Evolutionary conservation across 2,797 vertebrate genomes (phyloP), one percentile per base, ranked within the genome.

Genomic region (Bufotes viridis): DNA sequence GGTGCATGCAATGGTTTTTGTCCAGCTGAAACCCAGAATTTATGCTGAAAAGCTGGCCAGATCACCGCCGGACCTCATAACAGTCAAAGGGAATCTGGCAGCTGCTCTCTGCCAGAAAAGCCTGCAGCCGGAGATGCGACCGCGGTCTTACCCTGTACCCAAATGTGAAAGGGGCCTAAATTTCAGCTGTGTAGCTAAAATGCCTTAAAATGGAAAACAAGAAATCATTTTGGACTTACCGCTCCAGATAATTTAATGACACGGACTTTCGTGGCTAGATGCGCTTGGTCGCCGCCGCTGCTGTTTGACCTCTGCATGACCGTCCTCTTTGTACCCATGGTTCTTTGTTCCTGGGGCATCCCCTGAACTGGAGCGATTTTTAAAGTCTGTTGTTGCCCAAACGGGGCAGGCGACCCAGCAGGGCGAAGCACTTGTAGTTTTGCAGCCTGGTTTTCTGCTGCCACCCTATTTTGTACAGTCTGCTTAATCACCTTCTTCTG

Each of bases 281-380:
- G 97, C n/a, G 95, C 95, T 85, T 92, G 94, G 3, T 97, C 96
- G 4, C 92, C 90, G 58, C 92, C 91, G 22, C 90, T 90, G 85
- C 93, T 96, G 94, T 93, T 97, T 85, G 95, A 91, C 75, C 98
- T 95, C 93, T 99, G 98, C 96, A 99, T 97, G 90, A 99, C 98
- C 75, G 98, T 99, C 93, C 98, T 96, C 93, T 99, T 99, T 87
- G 96, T 91, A 0, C 95, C 97, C 0, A 94, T 96, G 0, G 94
- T 93, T 92, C 96, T 97, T 86, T 91, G 90, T 34, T 96, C 94
- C 87, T 92, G 95, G 75, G 93, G 91, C 89, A 93, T 90, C 49
- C 91, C 91, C 85, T 93, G 93, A 6, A 94, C 89, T 0, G 93
- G 82, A 0, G 90, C 90, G 82, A 90, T 91, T 26, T 94, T 93